These are phyloP conservation scores for Epinotia demarniana DNA, from an alignment of 2,888 invertebrate genomes.

Conservation along the genomic window DNA sequence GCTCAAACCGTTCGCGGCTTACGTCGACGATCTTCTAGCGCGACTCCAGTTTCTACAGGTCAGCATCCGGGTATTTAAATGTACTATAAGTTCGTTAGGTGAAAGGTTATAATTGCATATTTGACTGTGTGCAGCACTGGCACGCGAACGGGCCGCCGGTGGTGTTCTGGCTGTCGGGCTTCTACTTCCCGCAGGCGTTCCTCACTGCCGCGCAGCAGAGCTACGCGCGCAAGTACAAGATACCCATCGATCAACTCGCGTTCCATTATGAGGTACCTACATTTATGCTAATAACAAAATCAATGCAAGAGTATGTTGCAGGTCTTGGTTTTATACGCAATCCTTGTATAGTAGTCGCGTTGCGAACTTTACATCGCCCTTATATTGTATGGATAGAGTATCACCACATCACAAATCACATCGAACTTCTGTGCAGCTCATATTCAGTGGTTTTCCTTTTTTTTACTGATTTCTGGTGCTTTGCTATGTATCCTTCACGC, in stretches of 20 bases:
- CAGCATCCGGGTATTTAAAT: conserved; percentile 27
- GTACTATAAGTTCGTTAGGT: background rate
- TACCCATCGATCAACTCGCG: conserved; percentile 94
- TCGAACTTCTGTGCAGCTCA: too few relatives aligned
- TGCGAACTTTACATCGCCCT: too few relatives aligned
- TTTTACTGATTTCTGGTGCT: too few relatives aligned
- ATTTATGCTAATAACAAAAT: background rate
- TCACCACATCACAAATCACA: too few relatives aligned
- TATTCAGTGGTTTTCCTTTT: too few relatives aligned
- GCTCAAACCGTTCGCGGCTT: conserved; percentile 94
- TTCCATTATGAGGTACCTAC: conserved; percentile 91
- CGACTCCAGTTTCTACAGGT: conserved; percentile 94
- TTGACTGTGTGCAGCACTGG: conserved; percentile 86
- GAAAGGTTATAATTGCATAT: background rate
- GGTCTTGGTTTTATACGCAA: background rate
- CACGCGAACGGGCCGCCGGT: conserved; percentile 91
- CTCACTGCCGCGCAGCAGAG: conserved; percentile 97
- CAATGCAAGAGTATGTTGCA: background rate
- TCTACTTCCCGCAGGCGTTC: conserved; percentile 98
- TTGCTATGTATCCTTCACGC: too few relatives aligned
- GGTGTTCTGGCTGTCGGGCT: conserved; percentile 96
- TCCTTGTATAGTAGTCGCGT: too few relatives aligned
- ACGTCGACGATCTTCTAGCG: conserved; percentile 92
- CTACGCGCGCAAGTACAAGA: conserved; percentile 94
- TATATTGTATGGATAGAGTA: too few relatives aligned